phyloP scores from a whole-genome alignment of 2,113 vertebrate species.

The Eulemur macaco region DNA sequence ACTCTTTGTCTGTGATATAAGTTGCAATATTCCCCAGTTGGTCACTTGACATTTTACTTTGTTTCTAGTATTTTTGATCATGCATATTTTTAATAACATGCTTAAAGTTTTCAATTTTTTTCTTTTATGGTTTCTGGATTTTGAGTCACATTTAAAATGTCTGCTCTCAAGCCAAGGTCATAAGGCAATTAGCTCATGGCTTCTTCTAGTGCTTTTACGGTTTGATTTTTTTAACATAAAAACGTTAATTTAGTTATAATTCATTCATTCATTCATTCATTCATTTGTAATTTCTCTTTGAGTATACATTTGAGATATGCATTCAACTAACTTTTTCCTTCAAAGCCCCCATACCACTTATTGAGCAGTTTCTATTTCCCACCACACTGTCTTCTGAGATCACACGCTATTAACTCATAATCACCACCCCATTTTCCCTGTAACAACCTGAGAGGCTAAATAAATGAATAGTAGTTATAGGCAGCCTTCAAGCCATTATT shows the following conservation, averaged over 20 bases:
- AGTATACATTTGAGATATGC: background rate
- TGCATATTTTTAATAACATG: background rate
- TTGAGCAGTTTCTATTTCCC: background rate
- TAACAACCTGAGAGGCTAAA: background rate
- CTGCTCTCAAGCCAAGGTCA: background rate
- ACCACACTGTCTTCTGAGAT: background rate
- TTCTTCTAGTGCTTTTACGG: background rate
- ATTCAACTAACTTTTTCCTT: background rate
- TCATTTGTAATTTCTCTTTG: background rate
- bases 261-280: background rate
- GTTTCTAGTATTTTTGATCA: background rate
- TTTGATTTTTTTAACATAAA: background rate
- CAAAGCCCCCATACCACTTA: background rate
- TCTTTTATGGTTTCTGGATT: background rate
- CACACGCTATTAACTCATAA: background rate
- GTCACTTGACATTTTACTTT: background rate
- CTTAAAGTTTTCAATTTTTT: background rate
- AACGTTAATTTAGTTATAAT: background rate
- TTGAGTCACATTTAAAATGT: background rate
- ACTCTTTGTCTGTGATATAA: background rate
- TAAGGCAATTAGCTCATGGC: background rate
- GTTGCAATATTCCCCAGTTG: background rate
- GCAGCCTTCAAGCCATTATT: too few species aligned
- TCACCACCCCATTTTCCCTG: background rate
- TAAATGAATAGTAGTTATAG: rapidly evolving